Base-by-base conservation (phyloP, 2,888 invertebrate species). In the Stenodera caucasica region DNA sequence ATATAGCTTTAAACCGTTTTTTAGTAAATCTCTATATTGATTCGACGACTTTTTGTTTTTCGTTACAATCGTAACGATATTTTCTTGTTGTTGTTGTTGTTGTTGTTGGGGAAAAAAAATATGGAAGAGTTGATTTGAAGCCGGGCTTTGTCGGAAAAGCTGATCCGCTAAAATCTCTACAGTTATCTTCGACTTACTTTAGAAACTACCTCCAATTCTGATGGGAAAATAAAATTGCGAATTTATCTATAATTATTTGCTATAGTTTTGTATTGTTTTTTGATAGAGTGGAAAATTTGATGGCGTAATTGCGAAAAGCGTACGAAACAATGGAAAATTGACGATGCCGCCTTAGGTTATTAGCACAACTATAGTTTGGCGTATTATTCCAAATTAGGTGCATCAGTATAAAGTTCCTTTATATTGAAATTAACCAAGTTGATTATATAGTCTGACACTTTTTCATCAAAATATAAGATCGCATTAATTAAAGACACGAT, bases 401-500 rank as follows among this genome's bases (percentile, higher is more conserved):
- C 32, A 33, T 33, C 32, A 26, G 12, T 18, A 11, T 33, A 33
- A 30, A 18, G 30, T 35, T 23, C 6, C 35, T 15, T 35, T 23
- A 37, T 53, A 59, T 63, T 59, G 56, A 63, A 63, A 59, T 53
- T 54, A 37, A 53, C 57, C 59, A 53, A 57, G 9, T 53, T 49
- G 56, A 58, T 64, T 57, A 60, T 56, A 55, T 26, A 53, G 58
- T 50, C 60, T 61, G 58, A 51, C 57, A 61, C 53, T 67, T 67
- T 67, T 69, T 69, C 61, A 52, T 59, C 52, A 58, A 49, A 45
- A 2, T 40, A 65, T 66, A 66, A 68, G 66, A 66, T 61, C 66
- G 66, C 61, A 69, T 69, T 74, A 75, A 75, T 75, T 75, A 75
- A 70, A 73, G 70, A 63, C 69, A 69, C 58, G 69, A 72, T 72